Evolutionary conservation across 2,797 vertebrate species (phyloP).

Genomic region (Percopsis omiscomaycus): DNA sequence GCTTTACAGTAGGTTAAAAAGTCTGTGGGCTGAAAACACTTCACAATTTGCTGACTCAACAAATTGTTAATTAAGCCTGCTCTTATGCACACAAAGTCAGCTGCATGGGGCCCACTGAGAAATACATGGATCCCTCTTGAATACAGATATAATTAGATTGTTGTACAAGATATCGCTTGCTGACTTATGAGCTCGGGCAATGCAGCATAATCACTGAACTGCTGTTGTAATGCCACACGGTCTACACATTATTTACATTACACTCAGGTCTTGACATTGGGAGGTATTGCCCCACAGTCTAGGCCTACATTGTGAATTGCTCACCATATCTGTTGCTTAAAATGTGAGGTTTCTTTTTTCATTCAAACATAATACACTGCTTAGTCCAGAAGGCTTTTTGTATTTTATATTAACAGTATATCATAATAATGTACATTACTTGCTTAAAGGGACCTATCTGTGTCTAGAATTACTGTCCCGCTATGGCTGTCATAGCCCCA

Average conservation of each 20-base stretch:
- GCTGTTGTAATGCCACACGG: slow-evolving; percentile 27
- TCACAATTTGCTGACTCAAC: slow-evolving; percentile 73
- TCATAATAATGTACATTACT: too few species aligned
- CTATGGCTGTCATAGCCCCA: too few species aligned
- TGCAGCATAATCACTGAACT: slow-evolving; percentile 43
- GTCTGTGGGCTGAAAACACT: slow-evolving; percentile 57
- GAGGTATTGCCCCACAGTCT: too few species aligned
- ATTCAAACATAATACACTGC: too few species aligned
- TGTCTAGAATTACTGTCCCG: too few species aligned
- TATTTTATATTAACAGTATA: too few species aligned
- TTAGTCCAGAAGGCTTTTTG: too few species aligned
- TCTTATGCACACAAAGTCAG: slow-evolving; percentile 73
- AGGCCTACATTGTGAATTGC: background rate
- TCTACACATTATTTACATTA: slow-evolving; percentile 6
- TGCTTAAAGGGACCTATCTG: too few species aligned
- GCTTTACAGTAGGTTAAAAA: slow-evolving; percentile 55
- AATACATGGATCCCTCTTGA: slow-evolving; percentile 68
- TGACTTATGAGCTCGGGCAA: slow-evolving; percentile 65
- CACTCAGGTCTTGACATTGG: background rate
- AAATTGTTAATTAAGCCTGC: slow-evolving; percentile 74
- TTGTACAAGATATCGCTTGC: slow-evolving; percentile 61
- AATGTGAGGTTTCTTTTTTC: too few species aligned
- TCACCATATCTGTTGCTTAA: background rate
- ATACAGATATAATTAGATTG: slow-evolving; percentile 78
- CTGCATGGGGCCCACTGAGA: slow-evolving; percentile 68